Conservation (phyloP, 2,797 vertebrate genomes). For the Xerus rutilus region DNA sequence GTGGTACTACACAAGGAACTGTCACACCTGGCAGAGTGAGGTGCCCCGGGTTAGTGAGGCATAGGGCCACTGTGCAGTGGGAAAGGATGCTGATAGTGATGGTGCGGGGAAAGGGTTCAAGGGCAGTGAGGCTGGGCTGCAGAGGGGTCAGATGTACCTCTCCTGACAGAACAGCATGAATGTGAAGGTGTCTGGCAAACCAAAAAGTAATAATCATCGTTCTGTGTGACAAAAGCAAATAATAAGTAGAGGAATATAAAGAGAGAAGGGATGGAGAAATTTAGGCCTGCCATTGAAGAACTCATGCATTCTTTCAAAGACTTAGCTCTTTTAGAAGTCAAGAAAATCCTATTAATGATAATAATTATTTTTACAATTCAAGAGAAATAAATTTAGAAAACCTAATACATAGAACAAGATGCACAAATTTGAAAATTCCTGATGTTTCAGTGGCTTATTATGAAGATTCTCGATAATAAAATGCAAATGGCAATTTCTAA, state of each 20-base stretch:
- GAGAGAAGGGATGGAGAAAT: neutral
- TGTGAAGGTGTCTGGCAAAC: neutral
- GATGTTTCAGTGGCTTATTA: neutral
- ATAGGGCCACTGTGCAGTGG: neutral
- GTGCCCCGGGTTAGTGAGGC: neutral
- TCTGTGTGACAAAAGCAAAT: neutral
- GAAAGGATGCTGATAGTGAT: too few relatives aligned
- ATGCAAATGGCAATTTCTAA: neutral
- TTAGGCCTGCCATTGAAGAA: neutral
- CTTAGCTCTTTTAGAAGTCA: neutral
- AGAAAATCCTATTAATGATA: neutral
- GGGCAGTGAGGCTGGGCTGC: neutral
- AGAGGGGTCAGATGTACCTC: neutral
- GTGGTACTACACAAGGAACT: neutral
- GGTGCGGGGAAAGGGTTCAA: neutral
- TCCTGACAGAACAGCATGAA: neutral
- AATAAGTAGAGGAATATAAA: neutral
- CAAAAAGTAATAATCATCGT: neutral
- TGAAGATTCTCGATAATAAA: neutral
- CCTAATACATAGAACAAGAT: neutral
- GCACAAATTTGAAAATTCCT: neutral
- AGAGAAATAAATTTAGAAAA: conserved; percentile 23
- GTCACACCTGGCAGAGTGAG: neutral
- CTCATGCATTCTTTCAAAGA: neutral
- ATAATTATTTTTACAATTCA: conserved; percentile 29